Percentiles rank a stretch among this genome's conserved stretches.
These are phyloP conservation scores for Silurus glanis DNA, from an alignment of 2,113 vertebrate genomes.

Conservation along the genomic window DNA sequence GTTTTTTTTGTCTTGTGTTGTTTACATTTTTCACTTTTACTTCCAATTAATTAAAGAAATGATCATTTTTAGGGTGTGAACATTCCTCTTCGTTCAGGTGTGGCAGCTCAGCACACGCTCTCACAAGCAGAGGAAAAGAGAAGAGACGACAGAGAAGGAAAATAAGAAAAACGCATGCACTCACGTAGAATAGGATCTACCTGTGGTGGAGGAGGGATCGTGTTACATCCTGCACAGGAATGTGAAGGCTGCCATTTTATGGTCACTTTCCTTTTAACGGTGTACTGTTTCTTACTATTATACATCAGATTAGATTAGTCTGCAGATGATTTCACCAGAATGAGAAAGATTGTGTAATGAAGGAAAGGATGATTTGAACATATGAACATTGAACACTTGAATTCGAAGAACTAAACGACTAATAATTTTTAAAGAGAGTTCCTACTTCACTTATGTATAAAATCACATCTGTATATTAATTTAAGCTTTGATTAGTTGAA, in stretches of 20 bases:
- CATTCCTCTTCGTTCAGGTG: slow-evolving; percentile 63
- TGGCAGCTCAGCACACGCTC: slow-evolving; percentile 50
- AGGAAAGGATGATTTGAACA: background rate
- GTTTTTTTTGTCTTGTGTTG: slow-evolving; percentile 42
- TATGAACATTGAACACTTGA: background rate
- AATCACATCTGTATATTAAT: background rate
- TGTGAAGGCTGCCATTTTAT: slow-evolving; percentile 44
- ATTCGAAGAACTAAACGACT: background rate
- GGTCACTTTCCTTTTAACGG: slow-evolving; percentile 34
- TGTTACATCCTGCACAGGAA: slow-evolving; percentile 47
- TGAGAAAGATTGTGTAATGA: background rate
- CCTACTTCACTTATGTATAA: background rate
- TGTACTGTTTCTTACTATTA: slow-evolving; percentile 45
- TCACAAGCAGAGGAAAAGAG: slow-evolving; percentile 45
- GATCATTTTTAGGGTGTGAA: slow-evolving; percentile 7
- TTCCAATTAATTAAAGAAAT: background rate
- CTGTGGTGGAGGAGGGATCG: slow-evolving; percentile 6
- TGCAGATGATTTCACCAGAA: background rate
- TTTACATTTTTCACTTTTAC: background rate
- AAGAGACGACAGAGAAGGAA: background rate
- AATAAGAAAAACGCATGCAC: background rate
- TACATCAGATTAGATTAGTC: too few species aligned
- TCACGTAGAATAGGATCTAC: slow-evolving; percentile 22
- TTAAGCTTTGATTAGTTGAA: background rate
- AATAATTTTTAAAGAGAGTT: background rate